phyloP scores from a whole-genome alignment of 2,888 invertebrate genomes.

The Spicauda simplicius region DNA sequence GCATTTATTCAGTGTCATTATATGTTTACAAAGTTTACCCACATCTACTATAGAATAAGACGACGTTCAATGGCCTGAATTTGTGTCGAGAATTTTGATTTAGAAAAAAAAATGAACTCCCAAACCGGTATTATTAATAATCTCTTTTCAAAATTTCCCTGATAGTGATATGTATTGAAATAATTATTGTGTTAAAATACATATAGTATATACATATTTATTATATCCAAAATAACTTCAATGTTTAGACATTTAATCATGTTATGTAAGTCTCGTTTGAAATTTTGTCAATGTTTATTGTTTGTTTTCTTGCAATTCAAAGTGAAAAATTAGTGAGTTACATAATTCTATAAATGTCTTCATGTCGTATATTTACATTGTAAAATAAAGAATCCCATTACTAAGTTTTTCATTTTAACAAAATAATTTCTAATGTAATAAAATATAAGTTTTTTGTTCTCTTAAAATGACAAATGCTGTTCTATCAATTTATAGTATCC shows the following conservation, averaged over 20 bases:
- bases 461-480: slow-evolving; percentile 3
- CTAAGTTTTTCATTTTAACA: neutral
- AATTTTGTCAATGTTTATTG: neutral
- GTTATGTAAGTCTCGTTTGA: neutral
- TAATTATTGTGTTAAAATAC: neutral
- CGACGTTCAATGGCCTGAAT: too few species aligned
- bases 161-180: too few species aligned
- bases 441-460: neutral
- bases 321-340: neutral
- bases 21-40: too few species aligned
- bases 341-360: neutral
- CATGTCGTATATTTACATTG: neutral
- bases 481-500: slow-evolving; percentile 20
- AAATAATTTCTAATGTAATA: neutral
- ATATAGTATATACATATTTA: neutral
- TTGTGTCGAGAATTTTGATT: too few species aligned
- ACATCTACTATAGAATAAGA: too few species aligned
- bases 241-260: neutral
- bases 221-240: neutral
- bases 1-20: too few species aligned
- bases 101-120: too few species aligned
- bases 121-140: too few species aligned
- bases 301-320: neutral
- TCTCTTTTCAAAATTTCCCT: too few species aligned
- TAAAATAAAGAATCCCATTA: neutral